Percentiles rank a stretch among this genome's conserved stretches.
Conservation (phyloP, 1,140 invertebrate genomes). For the Hestina assimilis region DNA sequence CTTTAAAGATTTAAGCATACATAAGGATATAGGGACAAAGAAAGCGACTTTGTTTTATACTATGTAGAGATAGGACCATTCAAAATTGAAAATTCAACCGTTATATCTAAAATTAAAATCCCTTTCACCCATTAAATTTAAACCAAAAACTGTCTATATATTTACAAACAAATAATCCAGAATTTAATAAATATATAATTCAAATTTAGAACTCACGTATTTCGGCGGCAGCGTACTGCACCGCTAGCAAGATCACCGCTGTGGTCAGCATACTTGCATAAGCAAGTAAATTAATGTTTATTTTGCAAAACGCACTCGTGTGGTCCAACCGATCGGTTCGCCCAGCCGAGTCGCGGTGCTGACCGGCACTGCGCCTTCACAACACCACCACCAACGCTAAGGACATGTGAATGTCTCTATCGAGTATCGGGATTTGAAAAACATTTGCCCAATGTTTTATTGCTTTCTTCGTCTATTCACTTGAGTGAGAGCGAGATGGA, state of each 20-base stretch:
- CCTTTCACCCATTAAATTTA: too few relatives aligned
- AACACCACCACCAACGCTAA: conserved; percentile 42
- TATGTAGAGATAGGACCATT: too few relatives aligned
- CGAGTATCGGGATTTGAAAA: conserved; percentile 13
- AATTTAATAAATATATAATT: too few relatives aligned
- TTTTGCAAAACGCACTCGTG: conserved; percentile 38
- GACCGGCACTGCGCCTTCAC: conserved; percentile 50
- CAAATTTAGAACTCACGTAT: conserved; percentile 50
- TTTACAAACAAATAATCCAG: too few relatives aligned
- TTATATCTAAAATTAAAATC: too few relatives aligned
- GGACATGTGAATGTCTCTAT: conserved; percentile 57
- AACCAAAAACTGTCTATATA: too few relatives aligned
- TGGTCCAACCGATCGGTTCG: conserved; percentile 33
- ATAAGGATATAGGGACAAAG: too few relatives aligned
- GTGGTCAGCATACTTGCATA: conserved; percentile 59
- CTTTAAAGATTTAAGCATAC: too few relatives aligned
- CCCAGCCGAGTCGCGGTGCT: conserved; percentile 50
- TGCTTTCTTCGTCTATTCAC: conserved; percentile 14
- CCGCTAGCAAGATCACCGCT: conserved; percentile 43
- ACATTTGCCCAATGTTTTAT: conserved; percentile 20
- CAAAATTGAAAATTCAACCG: too few relatives aligned
- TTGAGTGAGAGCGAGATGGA: conserved; percentile 4
- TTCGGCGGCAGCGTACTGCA: conserved; percentile 55
- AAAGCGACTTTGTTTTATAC: too few relatives aligned
- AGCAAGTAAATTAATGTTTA: too few relatives aligned